phyloP scores from a whole-genome alignment of 2,888 invertebrate species.

The Zhuqinia jingwanae region DNA sequence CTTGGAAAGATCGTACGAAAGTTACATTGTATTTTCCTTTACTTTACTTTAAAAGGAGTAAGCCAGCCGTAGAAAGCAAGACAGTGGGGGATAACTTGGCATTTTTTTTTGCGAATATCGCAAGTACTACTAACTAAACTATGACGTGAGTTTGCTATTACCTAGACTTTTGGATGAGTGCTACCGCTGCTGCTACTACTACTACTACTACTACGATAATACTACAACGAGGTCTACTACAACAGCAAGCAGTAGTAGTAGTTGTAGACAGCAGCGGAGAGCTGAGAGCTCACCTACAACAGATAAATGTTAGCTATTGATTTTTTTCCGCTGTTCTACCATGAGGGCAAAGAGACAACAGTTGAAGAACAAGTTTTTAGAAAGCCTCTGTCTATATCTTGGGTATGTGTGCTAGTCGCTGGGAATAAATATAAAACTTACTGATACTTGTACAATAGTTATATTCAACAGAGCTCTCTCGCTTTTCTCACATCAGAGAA shows the following conservation, averaged over 20 bases:
- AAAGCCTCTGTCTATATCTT: constrained; percentile 33
- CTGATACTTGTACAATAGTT: neutral
- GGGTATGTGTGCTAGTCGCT: neutral
- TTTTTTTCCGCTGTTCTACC: constrained; percentile 71
- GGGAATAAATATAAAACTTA: neutral
- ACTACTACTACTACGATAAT: constrained; percentile 36
- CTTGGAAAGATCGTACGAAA: constrained; percentile 3
- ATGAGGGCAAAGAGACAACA: constrained; percentile 74
- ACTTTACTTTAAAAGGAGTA: neutral
- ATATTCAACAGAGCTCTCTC: neutral
- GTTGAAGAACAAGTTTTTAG: constrained; percentile 71
- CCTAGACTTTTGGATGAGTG: constrained; percentile 38
- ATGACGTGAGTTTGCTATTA: constrained; percentile 50
- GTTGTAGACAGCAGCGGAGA: neutral
- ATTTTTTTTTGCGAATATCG: constrained; percentile 41
- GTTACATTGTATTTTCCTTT: constrained; percentile 28
- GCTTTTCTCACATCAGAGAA: constrained; percentile 14
- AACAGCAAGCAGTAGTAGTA: neutral
- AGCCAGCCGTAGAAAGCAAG: neutral
- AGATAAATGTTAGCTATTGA: constrained; percentile 70
- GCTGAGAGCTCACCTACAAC: constrained; percentile 33
- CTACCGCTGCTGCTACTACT: constrained; percentile 24
- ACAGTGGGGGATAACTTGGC: neutral
- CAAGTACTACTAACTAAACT: constrained; percentile 22
- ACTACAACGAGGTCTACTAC: constrained; percentile 27